Base-by-base conservation (phyloP, 2,888 invertebrate species). In the Flabesymbios commensalis region DNA sequence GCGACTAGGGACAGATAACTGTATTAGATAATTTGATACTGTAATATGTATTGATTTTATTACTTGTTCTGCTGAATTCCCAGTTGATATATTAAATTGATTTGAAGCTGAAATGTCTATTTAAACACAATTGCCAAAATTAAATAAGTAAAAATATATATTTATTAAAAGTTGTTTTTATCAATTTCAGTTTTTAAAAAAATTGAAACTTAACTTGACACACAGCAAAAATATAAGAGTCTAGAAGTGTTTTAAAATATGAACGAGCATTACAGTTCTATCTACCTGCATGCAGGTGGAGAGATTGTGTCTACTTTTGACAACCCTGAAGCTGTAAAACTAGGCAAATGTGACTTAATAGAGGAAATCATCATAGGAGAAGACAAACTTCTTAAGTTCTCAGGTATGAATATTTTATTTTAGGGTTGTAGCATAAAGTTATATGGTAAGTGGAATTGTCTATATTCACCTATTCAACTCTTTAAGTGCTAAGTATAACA, bases 321-420 rank as follows among this genome's bases (percentile, higher is more conserved):
- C 78, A 88, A 91, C 66, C 98, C 98, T 0, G 91, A 93, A 17
- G 84, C 89, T 72, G 94, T 95, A 3, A 94, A 93, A 82, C 86
- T 99, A 61, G 99, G 99, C 56, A 89, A 89, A 70, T 99, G 99
- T 85, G 91, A 93, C 76, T 81, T 95, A 32, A 98, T 99, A 78
- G 97, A 99, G 83, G 94, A 97, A 87, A 89, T 94, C n/a, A 91
- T 98, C 89, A 94, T 99, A 75, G 99, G 99, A 29, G 99, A 99
- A 82, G 99, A 99, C 78, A 90, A 90, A 59, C 86, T 99, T 51
- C 85, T 99, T 71, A 91, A 94, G 68, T 98, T 99, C 86, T 91
- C 93, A 45, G 97, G 82, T 82, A 73, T 58, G 48, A 43, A 28
- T 54, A 45, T 47, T 32, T 1, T 32, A 48, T n/a, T n/a, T n/a